Conservation (phyloP, 1,140 invertebrate species). For the Trissolcus basalis region DNA sequence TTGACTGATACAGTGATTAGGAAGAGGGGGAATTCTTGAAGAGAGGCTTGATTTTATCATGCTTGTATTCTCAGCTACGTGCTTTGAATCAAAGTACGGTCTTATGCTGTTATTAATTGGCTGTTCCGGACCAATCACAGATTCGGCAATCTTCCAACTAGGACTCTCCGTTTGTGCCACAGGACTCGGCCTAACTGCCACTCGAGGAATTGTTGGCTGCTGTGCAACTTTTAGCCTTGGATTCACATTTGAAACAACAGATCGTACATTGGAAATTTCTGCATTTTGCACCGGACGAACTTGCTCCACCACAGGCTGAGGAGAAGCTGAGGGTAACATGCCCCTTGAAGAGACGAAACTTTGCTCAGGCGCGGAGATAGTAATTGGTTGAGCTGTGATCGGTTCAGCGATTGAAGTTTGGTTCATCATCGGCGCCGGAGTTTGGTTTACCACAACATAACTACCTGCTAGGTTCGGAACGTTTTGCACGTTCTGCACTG, state of each 20-base stretch:
- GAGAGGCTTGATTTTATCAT: constrained; percentile 74
- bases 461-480: constrained; percentile 62
- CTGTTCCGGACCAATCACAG: constrained; percentile 65
- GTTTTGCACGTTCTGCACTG: constrained; percentile 62
- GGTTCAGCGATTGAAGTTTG: constrained; percentile 45
- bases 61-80: constrained; percentile 72
- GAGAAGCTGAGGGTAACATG: constrained; percentile 54
- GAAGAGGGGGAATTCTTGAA: constrained; percentile 67
- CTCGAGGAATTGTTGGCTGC: constrained; percentile 66
- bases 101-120: constrained; percentile 65
- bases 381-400: constrained; percentile 50
- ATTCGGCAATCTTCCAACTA: constrained; percentile 67
- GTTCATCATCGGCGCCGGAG: constrained; percentile 73
- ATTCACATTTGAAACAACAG: constrained; percentile 45
- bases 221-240: constrained; percentile 53
- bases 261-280: constrained; percentile 44
- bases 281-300: constrained; percentile 58
- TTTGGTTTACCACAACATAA: constrained; percentile 82
- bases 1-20: constrained; percentile 67
- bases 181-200: constrained; percentile 71
- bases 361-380: constrained; percentile 47
- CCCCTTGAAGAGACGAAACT: constrained; percentile 56
- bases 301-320: constrained; percentile 56
- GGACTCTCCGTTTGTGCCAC: constrained; percentile 53
- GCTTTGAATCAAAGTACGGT: constrained; percentile 72